A percentile compares a stretch with the other conserved stretches of the same genome.
phyloP scores from a whole-genome alignment of 2,113 vertebrate species.

The Hystrix cristata region DNA sequence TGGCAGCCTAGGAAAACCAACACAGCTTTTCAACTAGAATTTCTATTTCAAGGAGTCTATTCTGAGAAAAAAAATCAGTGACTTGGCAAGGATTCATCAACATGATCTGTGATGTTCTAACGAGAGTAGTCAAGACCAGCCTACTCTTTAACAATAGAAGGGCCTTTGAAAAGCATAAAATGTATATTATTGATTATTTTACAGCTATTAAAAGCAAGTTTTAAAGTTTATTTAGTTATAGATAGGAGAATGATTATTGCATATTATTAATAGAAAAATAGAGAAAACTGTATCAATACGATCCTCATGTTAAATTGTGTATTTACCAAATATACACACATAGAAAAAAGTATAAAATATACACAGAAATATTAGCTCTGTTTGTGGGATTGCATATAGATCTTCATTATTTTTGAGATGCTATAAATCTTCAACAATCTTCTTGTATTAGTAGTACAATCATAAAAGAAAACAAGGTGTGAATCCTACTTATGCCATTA shows the following conservation, averaged over 20 bases:
- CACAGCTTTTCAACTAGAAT: neutral
- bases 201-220: neutral
- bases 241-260: neutral
- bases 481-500: neutral
- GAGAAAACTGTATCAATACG: neutral
- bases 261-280: conserved; percentile 14
- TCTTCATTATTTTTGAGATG: neutral
- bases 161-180: conserved; percentile 7
- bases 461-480: neutral
- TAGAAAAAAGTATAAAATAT: neutral
- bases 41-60: neutral
- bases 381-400: neutral
- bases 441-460: neutral
- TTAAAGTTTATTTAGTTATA: neutral
- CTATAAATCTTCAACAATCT: neutral
- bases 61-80: neutral
- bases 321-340: neutral
- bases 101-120: neutral
- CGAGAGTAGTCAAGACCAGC: neutral
- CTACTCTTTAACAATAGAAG: neutral
- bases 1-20: neutral
- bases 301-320: neutral
- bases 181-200: neutral
- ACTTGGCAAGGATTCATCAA: neutral
- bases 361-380: neutral